These are phyloP conservation scores for Naso thynnoides DNA, from an alignment of 2,797 vertebrate genomes.

Conservation along the genomic window DNA sequence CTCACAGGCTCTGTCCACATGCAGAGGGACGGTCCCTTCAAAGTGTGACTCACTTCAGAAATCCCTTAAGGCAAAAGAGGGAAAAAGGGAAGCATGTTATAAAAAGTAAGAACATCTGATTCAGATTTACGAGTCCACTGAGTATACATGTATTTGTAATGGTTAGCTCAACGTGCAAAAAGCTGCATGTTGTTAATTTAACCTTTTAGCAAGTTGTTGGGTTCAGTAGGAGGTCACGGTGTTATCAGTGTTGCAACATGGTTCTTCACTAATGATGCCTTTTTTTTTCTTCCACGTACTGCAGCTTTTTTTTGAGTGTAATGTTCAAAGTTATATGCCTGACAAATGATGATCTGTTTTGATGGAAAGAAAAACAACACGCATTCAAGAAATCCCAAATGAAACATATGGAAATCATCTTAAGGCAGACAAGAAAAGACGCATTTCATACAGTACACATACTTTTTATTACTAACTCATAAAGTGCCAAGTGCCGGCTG, in stretches of 20 bases:
- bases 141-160: not conserved
- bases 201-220: not conserved
- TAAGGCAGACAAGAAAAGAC: not conserved
- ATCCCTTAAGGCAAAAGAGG: not conserved
- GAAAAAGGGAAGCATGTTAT: not conserved
- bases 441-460: slow-evolving; percentile 5
- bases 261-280: not conserved
- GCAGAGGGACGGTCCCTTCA: not conserved
- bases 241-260: not conserved
- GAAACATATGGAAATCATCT: slow-evolving; percentile 17
- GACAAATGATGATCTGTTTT: not conserved
- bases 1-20: not conserved
- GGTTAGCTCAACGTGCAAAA: not conserved
- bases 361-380: not conserved
- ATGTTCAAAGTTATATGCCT: not conserved
- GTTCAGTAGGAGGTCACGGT: not conserved
- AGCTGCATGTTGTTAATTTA: too few species aligned
- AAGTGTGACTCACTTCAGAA: not conserved
- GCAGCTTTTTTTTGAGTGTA: not conserved
- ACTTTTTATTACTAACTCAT: slow-evolving; percentile 22
- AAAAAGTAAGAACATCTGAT: not conserved
- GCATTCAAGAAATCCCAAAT: not conserved
- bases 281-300: not conserved
- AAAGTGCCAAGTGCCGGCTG: slow-evolving; percentile 25
- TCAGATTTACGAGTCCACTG: not conserved